Conservation (phyloP, 2,888 invertebrate genomes). For the Synanthedon myopaeformis region DNA sequence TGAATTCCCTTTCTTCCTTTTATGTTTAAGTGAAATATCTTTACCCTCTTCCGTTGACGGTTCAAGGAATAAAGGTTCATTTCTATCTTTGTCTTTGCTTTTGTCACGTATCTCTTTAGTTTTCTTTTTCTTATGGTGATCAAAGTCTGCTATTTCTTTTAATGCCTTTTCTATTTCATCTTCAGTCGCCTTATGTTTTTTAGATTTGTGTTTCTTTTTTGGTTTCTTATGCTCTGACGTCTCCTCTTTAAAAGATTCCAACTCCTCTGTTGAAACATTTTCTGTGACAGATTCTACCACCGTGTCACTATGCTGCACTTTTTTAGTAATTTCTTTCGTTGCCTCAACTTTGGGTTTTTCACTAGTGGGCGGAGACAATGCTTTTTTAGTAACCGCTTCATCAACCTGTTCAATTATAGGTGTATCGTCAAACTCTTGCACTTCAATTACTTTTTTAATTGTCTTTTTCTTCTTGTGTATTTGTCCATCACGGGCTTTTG, state of each 20-base stretch:
- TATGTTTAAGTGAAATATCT: background rate
- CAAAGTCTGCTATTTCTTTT: constrained; percentile 53
- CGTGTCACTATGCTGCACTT: constrained; percentile 39
- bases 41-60: background rate
- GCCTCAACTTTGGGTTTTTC: background rate
- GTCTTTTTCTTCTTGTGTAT: constrained; percentile 47
- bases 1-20: background rate
- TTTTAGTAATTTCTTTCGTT: constrained; percentile 25
- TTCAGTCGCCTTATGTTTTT: constrained; percentile 37
- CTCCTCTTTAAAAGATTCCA: constrained; percentile 17
- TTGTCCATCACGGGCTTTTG: constrained; percentile 43
- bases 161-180: constrained; percentile 58
- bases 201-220: constrained; percentile 52
- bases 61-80: background rate
- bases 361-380: background rate
- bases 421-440: constrained; percentile 50
- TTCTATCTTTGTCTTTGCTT: constrained; percentile 17
- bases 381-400: background rate
- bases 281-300: constrained; percentile 34
- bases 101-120: constrained; percentile 29
- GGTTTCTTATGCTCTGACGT: constrained; percentile 30
- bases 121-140: constrained; percentile 48
- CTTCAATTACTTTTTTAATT: constrained; percentile 48
- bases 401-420: constrained; percentile 12
- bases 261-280: constrained; percentile 14